Conservation (phyloP, 2,113 vertebrate genomes). For the Anseranas semipalmata region DNA sequence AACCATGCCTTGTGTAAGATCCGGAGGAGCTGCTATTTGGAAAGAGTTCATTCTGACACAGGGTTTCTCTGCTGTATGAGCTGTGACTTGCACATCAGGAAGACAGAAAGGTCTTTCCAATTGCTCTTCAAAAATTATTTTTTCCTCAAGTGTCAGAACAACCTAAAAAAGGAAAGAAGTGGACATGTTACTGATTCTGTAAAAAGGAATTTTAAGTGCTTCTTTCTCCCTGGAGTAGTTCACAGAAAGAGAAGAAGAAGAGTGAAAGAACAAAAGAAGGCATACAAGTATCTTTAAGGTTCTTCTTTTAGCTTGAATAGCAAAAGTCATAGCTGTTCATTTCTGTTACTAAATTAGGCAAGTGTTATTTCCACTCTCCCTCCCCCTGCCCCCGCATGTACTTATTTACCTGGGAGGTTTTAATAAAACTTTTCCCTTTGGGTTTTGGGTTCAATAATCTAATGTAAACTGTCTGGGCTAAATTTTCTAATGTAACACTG, state of each 20-base stretch:
- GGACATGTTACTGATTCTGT: neutral
- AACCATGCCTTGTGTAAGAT: neutral
- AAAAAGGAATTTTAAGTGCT: neutral
- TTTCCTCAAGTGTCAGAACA: neutral
- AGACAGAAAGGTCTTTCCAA: neutral
- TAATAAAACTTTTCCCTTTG: neutral
- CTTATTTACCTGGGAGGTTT: neutral
- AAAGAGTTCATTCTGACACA: neutral
- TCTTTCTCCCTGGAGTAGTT: neutral
- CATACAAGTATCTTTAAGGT: neutral
- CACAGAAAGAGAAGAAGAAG: neutral
- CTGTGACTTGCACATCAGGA: neutral
- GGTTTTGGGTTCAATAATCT: neutral
- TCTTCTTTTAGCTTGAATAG: neutral
- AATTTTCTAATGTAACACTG: neutral
- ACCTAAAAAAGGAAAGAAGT: neutral
- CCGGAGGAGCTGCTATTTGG: neutral
- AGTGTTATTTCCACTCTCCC: neutral
- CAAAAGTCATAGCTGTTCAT: neutral
- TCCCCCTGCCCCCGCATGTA: too few relatives aligned
- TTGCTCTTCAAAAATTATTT: neutral
- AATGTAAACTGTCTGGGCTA: neutral
- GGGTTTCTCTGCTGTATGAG: neutral
- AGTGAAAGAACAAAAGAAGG: neutral
- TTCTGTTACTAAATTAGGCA: neutral